These are phyloP conservation scores for Pararge aegeria DNA, from an alignment of 1,140 invertebrate genomes.

Conservation along the genomic window DNA sequence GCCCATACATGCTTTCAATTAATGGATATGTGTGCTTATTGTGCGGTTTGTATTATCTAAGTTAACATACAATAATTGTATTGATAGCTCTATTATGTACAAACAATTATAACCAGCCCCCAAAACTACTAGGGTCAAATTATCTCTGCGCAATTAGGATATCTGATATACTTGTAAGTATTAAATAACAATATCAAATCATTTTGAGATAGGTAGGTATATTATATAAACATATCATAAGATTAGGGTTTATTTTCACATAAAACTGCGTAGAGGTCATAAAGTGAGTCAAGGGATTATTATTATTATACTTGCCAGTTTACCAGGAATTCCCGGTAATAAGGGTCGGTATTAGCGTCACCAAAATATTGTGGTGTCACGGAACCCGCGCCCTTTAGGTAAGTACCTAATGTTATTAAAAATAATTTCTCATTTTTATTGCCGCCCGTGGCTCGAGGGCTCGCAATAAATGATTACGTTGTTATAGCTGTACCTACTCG, in stretches of 20 bases:
- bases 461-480: constrained; percentile 34
- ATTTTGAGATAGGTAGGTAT: background rate
- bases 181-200: too few species aligned
- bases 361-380: constrained; percentile 63
- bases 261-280: constrained; percentile 47
- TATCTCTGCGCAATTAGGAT: background rate
- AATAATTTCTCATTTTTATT: constrained; percentile 57
- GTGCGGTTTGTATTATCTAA: constrained; percentile 28
- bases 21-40: constrained; percentile 15
- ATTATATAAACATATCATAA: constrained; percentile 33
- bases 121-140: too few species aligned
- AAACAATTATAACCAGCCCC: too few species aligned
- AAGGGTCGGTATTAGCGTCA: constrained; percentile 48
- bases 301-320: constrained; percentile 49
- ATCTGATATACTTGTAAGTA: too few species aligned
- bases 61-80: background rate
- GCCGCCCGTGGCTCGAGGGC: constrained; percentile 22
- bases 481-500: background rate
- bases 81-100: too few species aligned
- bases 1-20: constrained; percentile 29
- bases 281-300: constrained; percentile 61
- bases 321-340: constrained; percentile 58
- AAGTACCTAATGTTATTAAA: constrained; percentile 43
- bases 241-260: constrained; percentile 39
- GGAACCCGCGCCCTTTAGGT: constrained; percentile 26